Conservation (phyloP, 2,797 vertebrate species). For the Mus caroli region DNA sequence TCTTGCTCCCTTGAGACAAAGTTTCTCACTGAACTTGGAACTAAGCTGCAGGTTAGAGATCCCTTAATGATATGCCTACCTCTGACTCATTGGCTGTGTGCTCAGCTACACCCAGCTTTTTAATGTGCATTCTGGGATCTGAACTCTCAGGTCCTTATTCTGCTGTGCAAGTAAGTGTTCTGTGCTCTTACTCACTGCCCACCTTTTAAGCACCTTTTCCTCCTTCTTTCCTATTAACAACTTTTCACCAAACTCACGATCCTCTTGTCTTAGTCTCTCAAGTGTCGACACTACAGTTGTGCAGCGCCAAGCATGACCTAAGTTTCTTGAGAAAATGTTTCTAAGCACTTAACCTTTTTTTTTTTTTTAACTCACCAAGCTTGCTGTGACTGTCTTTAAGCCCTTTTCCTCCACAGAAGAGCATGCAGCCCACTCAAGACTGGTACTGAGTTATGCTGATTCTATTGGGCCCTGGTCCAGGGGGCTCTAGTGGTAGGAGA, state of each 20-base stretch:
- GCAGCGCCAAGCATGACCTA: too few relatives aligned
- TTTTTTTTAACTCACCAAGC: neutral
- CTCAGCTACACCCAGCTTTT: neutral
- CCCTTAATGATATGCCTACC: neutral
- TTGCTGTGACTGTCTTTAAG: neutral
- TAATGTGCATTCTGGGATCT: neutral
- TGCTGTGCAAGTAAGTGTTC: neutral
- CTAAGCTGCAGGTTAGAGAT: neutral
- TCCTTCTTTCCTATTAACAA: neutral
- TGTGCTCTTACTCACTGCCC: neutral
- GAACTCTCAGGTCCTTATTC: neutral
- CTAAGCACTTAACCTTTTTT: neutral
- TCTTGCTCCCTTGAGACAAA: neutral
- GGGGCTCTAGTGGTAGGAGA: neutral
- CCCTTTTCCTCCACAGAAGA: neutral
- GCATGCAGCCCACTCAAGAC: neutral
- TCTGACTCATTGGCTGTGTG: neutral
- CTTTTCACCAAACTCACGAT: neutral
- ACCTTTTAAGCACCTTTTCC: neutral
- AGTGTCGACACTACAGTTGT: neutral
- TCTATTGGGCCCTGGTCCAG: accelerated
- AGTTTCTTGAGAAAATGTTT: constrained; percentile 17
- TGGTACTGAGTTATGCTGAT: neutral
- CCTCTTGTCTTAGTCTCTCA: neutral
- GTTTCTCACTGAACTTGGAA: neutral